phyloP scores from a whole-genome alignment of 1,140 invertebrate genomes.

The Alviniconcha marisindica region DNA sequence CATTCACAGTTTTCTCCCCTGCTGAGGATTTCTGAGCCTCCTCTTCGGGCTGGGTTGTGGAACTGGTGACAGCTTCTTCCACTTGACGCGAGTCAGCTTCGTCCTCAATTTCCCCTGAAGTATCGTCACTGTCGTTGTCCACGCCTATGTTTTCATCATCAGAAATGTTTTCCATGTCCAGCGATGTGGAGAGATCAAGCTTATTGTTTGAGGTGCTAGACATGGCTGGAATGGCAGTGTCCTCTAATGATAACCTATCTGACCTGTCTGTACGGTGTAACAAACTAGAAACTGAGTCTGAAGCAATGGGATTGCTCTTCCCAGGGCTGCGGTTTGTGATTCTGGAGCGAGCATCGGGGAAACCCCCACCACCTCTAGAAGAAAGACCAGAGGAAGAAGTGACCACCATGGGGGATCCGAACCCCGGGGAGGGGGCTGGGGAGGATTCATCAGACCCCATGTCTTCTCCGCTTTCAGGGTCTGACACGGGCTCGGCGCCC shows the following conservation, averaged over 20 bases:
- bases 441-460: constrained; percentile 31
- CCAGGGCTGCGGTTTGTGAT: not conserved
- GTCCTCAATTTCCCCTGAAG: constrained; percentile 51
- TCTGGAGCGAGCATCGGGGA: not conserved
- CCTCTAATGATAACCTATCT: constrained; percentile 11
- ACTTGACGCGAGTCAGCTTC: constrained; percentile 30
- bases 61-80: not conserved
- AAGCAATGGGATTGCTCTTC: not conserved
- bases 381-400: constrained; percentile 17
- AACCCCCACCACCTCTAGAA: not conserved
- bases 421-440: not conserved
- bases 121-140: constrained; percentile 44
- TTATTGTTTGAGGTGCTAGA: not conserved
- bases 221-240: not conserved
- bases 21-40: constrained; percentile 4
- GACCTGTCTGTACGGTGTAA: not conserved
- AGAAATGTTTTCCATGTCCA: constrained; percentile 53
- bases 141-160: constrained; percentile 54
- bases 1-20: not conserved
- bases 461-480: constrained; percentile 36
- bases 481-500: constrained; percentile 38
- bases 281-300: constrained; percentile 10
- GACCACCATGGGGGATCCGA: not conserved
- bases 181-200: constrained; percentile 15
- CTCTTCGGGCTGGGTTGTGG: not conserved